Percentiles rank a stretch among this genome's conserved stretches.
phyloP scores from a whole-genome alignment of 2,113 vertebrate species.

The Struthio camelus region DNA sequence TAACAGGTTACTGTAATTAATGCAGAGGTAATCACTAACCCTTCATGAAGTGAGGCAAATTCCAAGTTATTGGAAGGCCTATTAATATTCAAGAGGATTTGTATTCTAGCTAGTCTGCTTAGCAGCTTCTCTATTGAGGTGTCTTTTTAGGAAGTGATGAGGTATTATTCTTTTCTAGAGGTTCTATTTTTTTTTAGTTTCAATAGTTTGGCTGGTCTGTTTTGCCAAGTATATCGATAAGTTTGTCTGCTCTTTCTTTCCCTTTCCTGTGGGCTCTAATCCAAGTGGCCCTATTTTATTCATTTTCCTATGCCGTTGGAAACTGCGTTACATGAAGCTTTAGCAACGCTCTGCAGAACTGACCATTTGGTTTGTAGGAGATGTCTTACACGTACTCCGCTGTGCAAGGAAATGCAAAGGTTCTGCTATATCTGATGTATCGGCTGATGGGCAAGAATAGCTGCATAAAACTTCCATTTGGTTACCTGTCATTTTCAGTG shows the following conservation, averaged over 20 bases:
- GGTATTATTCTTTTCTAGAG: slow-evolving; percentile 8
- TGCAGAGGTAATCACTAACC: slow-evolving; percentile 46
- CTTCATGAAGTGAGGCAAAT: slow-evolving; percentile 57
- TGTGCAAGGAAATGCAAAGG: not conserved
- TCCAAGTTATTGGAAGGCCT: slow-evolving; percentile 44
- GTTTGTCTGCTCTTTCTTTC: not conserved
- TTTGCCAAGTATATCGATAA: not conserved
- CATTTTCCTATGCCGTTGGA: not conserved
- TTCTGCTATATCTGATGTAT: not conserved
- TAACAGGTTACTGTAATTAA: slow-evolving; percentile 58
- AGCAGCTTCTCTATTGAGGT: not conserved
- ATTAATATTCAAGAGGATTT: slow-evolving; percentile 53
- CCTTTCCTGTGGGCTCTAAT: not conserved
- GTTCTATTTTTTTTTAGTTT: slow-evolving; percentile 26
- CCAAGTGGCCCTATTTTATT: not conserved
- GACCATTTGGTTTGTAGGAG: not conserved
- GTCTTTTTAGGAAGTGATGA: not conserved
- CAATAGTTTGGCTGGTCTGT: not conserved
- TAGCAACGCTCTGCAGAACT: not conserved
- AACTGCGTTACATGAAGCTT: not conserved
- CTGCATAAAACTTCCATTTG: not conserved
- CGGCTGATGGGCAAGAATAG: not conserved
- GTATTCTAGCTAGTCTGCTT: slow-evolving; percentile 52
- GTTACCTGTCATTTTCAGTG: not conserved
- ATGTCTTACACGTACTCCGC: not conserved